A percentile compares a stretch with the other conserved stretches of the same genome.
Conservation (phyloP, 2,797 vertebrate genomes). For the Onychomys torridus region DNA sequence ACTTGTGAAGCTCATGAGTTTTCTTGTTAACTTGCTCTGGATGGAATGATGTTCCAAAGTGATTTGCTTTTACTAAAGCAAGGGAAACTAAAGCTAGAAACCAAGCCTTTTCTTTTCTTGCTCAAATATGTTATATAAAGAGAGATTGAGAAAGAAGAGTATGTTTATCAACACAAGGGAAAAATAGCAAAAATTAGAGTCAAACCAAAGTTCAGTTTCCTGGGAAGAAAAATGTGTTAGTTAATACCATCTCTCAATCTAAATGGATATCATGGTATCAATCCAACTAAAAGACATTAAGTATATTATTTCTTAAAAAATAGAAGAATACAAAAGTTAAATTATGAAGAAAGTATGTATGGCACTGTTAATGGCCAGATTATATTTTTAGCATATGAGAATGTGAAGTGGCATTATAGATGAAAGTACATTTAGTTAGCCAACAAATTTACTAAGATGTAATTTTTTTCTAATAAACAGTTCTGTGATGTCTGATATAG, state of each 20-base stretch:
- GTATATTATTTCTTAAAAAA: slow-evolving; percentile 13
- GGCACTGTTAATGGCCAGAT: not conserved
- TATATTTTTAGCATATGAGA: slow-evolving; percentile 5
- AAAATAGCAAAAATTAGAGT: not conserved
- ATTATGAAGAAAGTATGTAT: not conserved
- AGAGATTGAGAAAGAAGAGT: slow-evolving; percentile 29
- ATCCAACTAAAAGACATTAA: slow-evolving; percentile 14
- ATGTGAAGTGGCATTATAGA: not conserved
- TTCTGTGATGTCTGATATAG: not conserved
- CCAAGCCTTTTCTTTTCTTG: not conserved
- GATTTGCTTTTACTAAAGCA: slow-evolving; percentile 15
- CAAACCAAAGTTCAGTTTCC: slow-evolving; percentile 25
- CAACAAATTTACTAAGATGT: slow-evolving; percentile 11
- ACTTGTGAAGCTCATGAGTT: not conserved
- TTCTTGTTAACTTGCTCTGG: not conserved
- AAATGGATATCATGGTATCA: not conserved
- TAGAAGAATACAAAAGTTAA: not conserved
- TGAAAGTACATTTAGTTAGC: slow-evolving; percentile 23
- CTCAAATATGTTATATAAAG: not conserved
- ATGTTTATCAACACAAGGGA: not conserved
- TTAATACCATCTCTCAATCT: not conserved
- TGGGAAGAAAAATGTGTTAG: not conserved
- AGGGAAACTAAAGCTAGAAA: not conserved
- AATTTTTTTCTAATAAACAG: slow-evolving; percentile 4
- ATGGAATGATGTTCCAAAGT: not conserved